Base-by-base conservation (phyloP, 1,140 invertebrate genomes). In the Stratiolaelaps scimitus region DNA sequence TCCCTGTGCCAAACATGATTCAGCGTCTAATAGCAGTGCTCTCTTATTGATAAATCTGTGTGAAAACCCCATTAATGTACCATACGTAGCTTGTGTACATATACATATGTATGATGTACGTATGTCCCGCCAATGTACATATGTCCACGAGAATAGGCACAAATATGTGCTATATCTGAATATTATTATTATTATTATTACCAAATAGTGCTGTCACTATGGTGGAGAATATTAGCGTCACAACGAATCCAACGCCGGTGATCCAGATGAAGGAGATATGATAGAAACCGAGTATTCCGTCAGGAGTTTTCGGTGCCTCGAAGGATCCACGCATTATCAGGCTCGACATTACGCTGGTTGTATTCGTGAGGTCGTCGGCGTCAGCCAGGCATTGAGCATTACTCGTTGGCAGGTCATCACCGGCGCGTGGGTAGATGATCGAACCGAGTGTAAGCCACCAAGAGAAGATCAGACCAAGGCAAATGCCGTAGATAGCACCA, bases 251-350 rank as follows among this genome's bases (percentile, higher is more conserved):
- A 4, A 60, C 15, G 23, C 26, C 53, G 23, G 53, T 29, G 13
- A 60, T 60, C 53, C 53, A 60, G 23, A 60, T 60, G 53, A 60
- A 60, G 26, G 53, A 60, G 53, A 60, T 60, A 34, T 60, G 53
- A 10, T 60, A 60, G 53, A 60, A 60, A 1, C 17, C 53, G 2
- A 60, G 17, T 1, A 60, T 60, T 17, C 53, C 53, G 34, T 60
- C 53, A 15, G 53, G 53, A 10, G 53, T 60, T 10, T 60, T 15
- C 10, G 53, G 53, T 4, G 15, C 26, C 2, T 60, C 53, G 20
- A 19, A 60, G 1, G 53, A 60, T 15, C 53, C 53, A 17, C 20
- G 26, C 53, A 17, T 34, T 15, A 60, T 20, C 53, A 60, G 23
- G 13, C 15, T 26, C 26, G 53, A 26, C 34, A 40, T 40, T 40